phyloP scores from a whole-genome alignment of 1,140 invertebrate genomes.

The Hyles euphorbiae region DNA sequence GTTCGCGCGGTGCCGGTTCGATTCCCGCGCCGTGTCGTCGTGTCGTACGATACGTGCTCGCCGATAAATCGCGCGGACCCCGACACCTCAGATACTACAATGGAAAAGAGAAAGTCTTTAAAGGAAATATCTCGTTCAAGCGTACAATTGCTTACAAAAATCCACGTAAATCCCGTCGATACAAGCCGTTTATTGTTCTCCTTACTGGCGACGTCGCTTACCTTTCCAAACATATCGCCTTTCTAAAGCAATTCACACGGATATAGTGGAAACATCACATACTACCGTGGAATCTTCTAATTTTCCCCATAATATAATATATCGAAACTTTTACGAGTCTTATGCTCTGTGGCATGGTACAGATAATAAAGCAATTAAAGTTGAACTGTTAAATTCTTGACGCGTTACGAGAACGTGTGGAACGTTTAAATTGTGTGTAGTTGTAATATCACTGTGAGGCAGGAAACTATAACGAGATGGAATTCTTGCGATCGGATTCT shows the following conservation, averaged over 20 bases:
- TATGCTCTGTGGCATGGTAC: not conserved
- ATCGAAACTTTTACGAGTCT: conserved; percentile 1
- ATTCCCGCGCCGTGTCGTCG: conserved; percentile 46
- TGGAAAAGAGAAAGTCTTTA: conserved; percentile 57
- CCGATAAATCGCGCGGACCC: conserved; percentile 49
- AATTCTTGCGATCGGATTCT: conserved; percentile 17
- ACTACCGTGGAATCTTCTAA: not conserved
- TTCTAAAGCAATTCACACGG: too few relatives aligned
- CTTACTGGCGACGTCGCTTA: not conserved
- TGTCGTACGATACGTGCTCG: conserved; percentile 37
- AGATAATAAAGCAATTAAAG: conserved; percentile 2
- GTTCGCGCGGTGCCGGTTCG: conserved; percentile 38
- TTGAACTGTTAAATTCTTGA: conserved; percentile 5
- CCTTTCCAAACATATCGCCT: conserved; percentile 1
- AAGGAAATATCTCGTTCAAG: conserved; percentile 45
- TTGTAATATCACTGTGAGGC: conserved; percentile 4
- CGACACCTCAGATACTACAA: conserved; percentile 57
- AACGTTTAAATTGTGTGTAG: not conserved
- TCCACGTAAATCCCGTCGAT: conserved; percentile 15
- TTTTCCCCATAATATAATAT: conserved; percentile 2
- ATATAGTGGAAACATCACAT: too few relatives aligned
- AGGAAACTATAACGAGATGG: conserved; percentile 19
- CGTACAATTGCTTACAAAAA: conserved; percentile 35
- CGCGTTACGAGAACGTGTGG: not conserved
- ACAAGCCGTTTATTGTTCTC: conserved; percentile 1